Conservation (phyloP, 2,888 invertebrate species). For the Ischnura elegans region DNA sequence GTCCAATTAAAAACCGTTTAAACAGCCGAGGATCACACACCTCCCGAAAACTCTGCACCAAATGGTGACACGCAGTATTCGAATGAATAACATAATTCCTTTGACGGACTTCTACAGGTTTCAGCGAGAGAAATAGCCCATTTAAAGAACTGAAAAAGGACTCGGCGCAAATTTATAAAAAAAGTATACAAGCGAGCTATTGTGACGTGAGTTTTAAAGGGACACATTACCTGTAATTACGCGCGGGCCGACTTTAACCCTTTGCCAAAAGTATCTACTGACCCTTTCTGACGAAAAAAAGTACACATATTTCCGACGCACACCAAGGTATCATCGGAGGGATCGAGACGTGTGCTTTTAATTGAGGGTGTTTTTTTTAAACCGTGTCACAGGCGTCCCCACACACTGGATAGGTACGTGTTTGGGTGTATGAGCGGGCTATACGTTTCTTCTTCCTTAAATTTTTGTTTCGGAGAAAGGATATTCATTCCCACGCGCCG, state of each 20-base stretch:
- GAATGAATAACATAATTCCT: background rate
- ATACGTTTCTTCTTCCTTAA: background rate
- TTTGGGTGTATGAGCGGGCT: background rate
- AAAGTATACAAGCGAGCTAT: background rate
- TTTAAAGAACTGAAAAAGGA: background rate
- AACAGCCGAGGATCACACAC: background rate
- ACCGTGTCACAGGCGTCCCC: background rate
- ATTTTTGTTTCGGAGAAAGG: background rate
- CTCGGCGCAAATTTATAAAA: background rate
- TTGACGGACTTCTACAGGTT: background rate
- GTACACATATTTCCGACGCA: background rate
- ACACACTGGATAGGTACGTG: background rate
- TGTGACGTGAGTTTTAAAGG: background rate
- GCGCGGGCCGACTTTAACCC: conserved; percentile 17
- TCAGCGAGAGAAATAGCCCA: background rate
- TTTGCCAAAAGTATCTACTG: background rate
- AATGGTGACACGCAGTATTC: background rate
- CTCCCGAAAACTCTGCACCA: background rate
- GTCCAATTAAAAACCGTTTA: conserved; percentile 10
- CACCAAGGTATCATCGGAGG: background rate
- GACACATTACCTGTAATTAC: background rate
- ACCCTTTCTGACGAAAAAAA: background rate
- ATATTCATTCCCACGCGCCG: background rate
- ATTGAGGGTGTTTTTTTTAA: background rate
- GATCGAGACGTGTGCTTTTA: background rate